A percentile compares a stretch with the other conserved stretches of the same genome.
Evolutionary conservation across 2,888 invertebrate genomes (phyloP).

Genomic region (Nomada ferruginata): DNA sequence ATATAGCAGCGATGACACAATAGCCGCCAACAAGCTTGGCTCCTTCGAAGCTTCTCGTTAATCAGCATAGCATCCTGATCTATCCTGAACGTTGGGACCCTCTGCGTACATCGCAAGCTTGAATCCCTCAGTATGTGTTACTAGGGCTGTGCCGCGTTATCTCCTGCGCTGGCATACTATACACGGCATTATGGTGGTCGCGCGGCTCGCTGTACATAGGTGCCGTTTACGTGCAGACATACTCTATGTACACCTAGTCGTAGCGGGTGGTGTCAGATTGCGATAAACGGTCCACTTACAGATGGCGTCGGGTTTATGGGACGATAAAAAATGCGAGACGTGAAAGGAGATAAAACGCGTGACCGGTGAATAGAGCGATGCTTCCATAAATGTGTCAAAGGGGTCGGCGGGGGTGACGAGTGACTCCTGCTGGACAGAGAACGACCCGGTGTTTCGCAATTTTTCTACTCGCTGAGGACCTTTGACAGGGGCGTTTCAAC

Average conservation of each 20-base stretch:
- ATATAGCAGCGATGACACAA: conserved; percentile 8
- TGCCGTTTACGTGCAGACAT: conserved; percentile 42
- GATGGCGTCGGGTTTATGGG: conserved; percentile 48
- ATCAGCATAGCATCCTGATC: conserved; percentile 70
- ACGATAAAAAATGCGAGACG: conserved; percentile 40
- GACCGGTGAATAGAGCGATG: conserved; percentile 24
- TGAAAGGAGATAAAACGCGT: conserved; percentile 35
- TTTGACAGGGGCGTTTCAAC: too few relatives aligned
- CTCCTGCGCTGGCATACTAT: conserved; percentile 65
- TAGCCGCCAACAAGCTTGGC: conserved; percentile 7
- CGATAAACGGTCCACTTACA: conserved; percentile 62
- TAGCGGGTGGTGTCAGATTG: conserved; percentile 56
- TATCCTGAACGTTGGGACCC: conserved; percentile 43
- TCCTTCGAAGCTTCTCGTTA: conserved; percentile 64
- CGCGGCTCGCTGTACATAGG: conserved; percentile 56
- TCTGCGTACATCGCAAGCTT: conserved; percentile 21
- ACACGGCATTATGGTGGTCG: conserved; percentile 66
- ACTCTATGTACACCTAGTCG: conserved; percentile 47
- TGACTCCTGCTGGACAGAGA: background rate
- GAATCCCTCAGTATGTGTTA: conserved; percentile 37
- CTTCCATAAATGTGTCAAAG: conserved; percentile 27
- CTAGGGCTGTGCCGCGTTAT: conserved; percentile 69
- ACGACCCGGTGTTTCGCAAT: background rate
- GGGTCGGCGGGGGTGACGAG: background rate
- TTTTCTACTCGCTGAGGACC: background rate